A percentile compares a stretch with the other conserved stretches of the same genome.
Conservation (phyloP, 2,113 vertebrate genomes). For the Aythya baeri region DNA sequence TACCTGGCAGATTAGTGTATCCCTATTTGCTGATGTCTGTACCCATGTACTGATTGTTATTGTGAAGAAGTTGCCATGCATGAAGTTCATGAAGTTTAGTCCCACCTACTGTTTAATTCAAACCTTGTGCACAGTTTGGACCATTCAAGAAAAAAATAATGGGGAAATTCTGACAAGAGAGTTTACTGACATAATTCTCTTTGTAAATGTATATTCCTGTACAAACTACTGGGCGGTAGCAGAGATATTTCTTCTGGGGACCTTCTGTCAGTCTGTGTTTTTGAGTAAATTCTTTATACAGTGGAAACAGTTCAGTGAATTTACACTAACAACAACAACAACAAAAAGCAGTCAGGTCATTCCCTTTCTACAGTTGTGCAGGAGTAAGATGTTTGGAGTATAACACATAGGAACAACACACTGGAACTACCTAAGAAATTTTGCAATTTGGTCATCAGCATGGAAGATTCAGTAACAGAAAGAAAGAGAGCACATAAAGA, state of each 20-base stretch:
- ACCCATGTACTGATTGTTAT: neutral
- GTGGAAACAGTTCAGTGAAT: neutral
- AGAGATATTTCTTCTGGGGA: neutral
- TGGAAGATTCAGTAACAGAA: neutral
- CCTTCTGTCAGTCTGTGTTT: neutral
- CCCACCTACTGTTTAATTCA: neutral
- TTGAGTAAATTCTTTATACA: neutral
- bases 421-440: neutral
- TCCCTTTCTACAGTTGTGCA: neutral
- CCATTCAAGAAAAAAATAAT: fast-evolving
- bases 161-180: neutral
- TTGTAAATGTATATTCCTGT: neutral
- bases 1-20: neutral
- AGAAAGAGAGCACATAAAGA: neutral
- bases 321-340: neutral
- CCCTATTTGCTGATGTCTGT: neutral
- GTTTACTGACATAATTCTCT: neutral
- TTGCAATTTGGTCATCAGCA: neutral
- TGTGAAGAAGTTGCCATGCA: neutral
- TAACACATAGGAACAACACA: neutral
- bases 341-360: neutral
- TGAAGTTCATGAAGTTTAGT: neutral
- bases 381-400: neutral
- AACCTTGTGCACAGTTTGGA: neutral
- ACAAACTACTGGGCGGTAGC: neutral